Evolutionary conservation across 2,888 invertebrate species (phyloP), one percentile per base, ranked within the genome.

Genomic region (Pinctada fucata): DNA sequence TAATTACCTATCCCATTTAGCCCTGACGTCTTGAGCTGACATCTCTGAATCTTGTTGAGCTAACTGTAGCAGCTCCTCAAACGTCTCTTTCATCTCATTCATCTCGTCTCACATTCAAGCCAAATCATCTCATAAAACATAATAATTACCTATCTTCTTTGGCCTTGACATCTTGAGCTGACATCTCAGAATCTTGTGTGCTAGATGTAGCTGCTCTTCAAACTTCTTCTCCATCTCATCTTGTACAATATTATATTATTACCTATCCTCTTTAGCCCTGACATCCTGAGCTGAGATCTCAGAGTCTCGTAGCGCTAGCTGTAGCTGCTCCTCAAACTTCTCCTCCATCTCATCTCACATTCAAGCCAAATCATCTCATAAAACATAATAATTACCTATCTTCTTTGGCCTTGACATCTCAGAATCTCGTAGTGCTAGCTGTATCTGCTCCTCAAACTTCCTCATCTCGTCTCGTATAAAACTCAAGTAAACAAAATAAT

Each of bases 271-370:
- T 31, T 75, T 79, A 50, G 69, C 69, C 16, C 74, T 74, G 68
- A 58, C 8, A 58, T 10, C 13, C 10, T 58, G 58, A 58, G 10
- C 13, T 16, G 6, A 85, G 47, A 83, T 66, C 67, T 86, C 86
- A 2, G 84, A 80, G 68, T 86, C 85, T 63, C 81, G 81, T 6
- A 86, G 67, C n/a, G 84, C 84, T 52, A 80, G 78, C 72, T 80
- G 83, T 6, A 66, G 16, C 6, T 66, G 16, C 10, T 83, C 79
- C 50, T 85, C 84, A 76, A 82, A 85, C 48, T 80, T 79, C n/a
- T 85, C 84, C 66, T 88, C 86, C 79, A 85, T 82, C 8, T 78
- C 78, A 4, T 85, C 80, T 58, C 84, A 82, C 71, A 89, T 49
- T 47, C 74, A 74, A 13, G 78, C 78, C 51, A 88, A 70, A 67